A percentile compares a stretch with the other conserved stretches of the same genome.
phyloP scores from a whole-genome alignment of 2,888 invertebrate species.

The Diloba caeruleocephala region DNA sequence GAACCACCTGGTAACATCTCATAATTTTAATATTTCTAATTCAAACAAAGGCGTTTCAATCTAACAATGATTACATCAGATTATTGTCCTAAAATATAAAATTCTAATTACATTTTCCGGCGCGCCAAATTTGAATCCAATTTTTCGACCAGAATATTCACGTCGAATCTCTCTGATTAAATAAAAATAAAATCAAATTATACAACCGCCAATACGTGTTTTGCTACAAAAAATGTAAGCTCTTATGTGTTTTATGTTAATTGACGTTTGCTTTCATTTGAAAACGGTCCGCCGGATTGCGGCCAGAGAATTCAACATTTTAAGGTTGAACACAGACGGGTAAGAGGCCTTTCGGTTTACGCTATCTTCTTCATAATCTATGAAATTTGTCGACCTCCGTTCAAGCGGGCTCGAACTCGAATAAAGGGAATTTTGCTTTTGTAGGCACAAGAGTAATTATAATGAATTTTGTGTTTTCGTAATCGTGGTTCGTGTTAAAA shows the following conservation, averaged over 20 bases:
- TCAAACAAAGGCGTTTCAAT: slow-evolving; percentile 28
- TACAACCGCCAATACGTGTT: slow-evolving; percentile 35
- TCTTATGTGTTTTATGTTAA: slow-evolving; percentile 69
- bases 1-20: too few species aligned
- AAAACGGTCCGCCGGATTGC: slow-evolving; percentile 65
- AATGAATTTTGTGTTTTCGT: slow-evolving; percentile 36
- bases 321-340: slow-evolving; percentile 59
- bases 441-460: slow-evolving; percentile 28
- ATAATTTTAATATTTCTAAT: too few species aligned
- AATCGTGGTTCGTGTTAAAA: slow-evolving; percentile 31
- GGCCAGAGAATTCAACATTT: slow-evolving; percentile 69
- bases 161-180: slow-evolving; percentile 31
- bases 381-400: slow-evolving; percentile 52
- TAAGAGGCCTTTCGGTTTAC: slow-evolving; percentile 56
- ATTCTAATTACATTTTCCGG: slow-evolving; percentile 34
- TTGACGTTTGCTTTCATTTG: slow-evolving; percentile 73
- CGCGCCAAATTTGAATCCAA: slow-evolving; percentile 25
- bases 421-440: slow-evolving; percentile 27
- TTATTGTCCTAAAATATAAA: slow-evolving; percentile 23
- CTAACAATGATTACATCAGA: slow-evolving; percentile 33
- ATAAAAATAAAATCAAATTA: slow-evolving; percentile 46
- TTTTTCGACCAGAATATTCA: slow-evolving; percentile 17
- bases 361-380: slow-evolving; percentile 67
- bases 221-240: slow-evolving; percentile 36
- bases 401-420: slow-evolving; percentile 19